Base-by-base conservation (phyloP, 2,113 vertebrate genomes). In the Himantopus leucocephalus region DNA sequence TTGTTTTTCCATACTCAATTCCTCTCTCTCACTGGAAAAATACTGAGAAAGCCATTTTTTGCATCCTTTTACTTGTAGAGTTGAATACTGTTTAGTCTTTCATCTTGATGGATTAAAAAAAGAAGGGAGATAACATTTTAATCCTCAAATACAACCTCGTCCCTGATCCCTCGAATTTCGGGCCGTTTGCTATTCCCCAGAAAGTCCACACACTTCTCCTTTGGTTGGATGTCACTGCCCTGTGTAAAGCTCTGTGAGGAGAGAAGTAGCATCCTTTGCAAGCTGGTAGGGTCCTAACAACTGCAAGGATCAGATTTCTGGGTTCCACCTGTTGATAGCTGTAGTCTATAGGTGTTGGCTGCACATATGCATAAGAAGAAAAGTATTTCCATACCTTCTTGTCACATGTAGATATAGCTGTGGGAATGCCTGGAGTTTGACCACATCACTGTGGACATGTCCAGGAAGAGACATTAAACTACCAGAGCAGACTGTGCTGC, bases 291-390 rank as follows among this genome's bases (percentile, higher is more conserved):
- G 19, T 32, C 9, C 0, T 27, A 26, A 37, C 6, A n/a, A 6
- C 14, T 48, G 9, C n/a, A 60, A 32, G 35, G 56, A 66, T 50
- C 41, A 26, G 5, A 29, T 45, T 2, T 71, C 13, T 71, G 32
- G 11, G n/a, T 81, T 81, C 24, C 5, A 2, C 6, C 30, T 43
- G 17, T 23, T 6, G 4, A 32, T 5, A 58, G 9, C n/a, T 35
- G 17, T 39, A 50, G 27, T 43, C 32, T 52, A 6, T 21, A 56
- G 10, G 12, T 47, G 9, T 39, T 70, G 47, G 27, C 48, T 39
- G 17, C 11, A 66, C 0, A 0, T 29, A 45, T 5, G 0, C 24
- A 3, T 29, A 43, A 24, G 29, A 73, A 39, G 48, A 76, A 84
- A 70, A 1, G 2, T 30, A 24, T 76, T 73, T 52, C 45, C 15